A percentile compares a stretch with the other conserved stretches of the same genome.
Evolutionary conservation across 2,888 invertebrate species (phyloP).

Genomic region (Notodonta dromedarius): DNA sequence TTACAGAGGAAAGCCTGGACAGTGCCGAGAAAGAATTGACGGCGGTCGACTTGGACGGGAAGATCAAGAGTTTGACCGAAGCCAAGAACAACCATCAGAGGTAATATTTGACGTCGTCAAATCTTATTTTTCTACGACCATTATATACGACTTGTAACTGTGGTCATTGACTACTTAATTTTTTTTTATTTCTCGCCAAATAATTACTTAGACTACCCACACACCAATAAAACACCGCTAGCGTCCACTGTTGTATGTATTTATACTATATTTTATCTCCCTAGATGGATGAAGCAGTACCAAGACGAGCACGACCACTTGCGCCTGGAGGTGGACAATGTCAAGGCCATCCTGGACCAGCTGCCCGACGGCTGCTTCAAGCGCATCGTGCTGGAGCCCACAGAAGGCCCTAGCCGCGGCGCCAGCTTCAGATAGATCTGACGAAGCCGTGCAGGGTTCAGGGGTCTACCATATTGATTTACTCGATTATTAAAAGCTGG

Average conservation of each 20-base stretch:
- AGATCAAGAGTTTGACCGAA: conserved; percentile 89
- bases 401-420: conserved; percentile 67
- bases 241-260: too few species aligned
- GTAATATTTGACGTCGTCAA: conserved; percentile 33
- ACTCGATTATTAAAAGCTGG: too few species aligned
- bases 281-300: conserved; percentile 91
- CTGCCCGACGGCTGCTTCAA: conserved; percentile 93
- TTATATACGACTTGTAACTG: too few species aligned
- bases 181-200: too few species aligned
- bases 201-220: too few species aligned
- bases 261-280: conserved; percentile 4
- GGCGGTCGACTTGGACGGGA: conserved; percentile 89
- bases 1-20: conserved; percentile 86
- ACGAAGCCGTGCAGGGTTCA: background rate
- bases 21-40: conserved; percentile 88
- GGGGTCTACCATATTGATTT: too few species aligned
- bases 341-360: conserved; percentile 91
- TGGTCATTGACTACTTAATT: background rate
- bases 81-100: conserved; percentile 87
- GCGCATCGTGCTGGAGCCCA: conserved; percentile 89
- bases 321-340: conserved; percentile 90
- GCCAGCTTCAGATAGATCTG: conserved; percentile 53
- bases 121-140: too few species aligned
- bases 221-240: too few species aligned
- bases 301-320: conserved; percentile 89